These are phyloP conservation scores for Anaspis maculata DNA, from an alignment of 2,888 invertebrate genomes.

Conservation along the genomic window DNA sequence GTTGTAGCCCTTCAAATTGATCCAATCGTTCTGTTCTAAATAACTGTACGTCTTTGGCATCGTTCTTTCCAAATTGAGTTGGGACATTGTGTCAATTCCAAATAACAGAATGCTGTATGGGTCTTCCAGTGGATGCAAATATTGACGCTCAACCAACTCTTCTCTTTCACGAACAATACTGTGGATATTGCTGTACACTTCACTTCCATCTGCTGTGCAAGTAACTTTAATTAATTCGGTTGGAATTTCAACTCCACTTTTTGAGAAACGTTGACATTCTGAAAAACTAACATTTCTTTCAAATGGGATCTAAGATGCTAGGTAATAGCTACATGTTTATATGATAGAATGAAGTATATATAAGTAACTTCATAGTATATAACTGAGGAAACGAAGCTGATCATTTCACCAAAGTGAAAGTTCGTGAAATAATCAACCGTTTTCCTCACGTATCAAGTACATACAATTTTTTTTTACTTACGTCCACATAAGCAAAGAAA, in stretches of 20 bases:
- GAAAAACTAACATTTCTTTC: constrained; percentile 29
- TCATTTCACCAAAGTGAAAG: too few species aligned
- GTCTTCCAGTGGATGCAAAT: too few species aligned
- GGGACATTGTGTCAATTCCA: constrained; percentile 80
- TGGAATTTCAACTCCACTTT: constrained; percentile 32
- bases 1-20: constrained; percentile 38
- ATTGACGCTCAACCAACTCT: constrained; percentile 14
- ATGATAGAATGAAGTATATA: too few species aligned
- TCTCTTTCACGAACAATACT: constrained; percentile 37
- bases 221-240: constrained; percentile 46
- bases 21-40: constrained; percentile 47
- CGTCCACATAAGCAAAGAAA: too few species aligned
- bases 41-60: constrained; percentile 65
- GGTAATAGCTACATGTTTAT: too few species aligned
- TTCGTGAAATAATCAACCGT: too few species aligned
- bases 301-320: too few species aligned
- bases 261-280: constrained; percentile 42
- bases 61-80: constrained; percentile 64
- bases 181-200: constrained; percentile 48
- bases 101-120: constrained; percentile 61
- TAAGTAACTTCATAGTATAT: too few species aligned
- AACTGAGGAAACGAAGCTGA: too few species aligned
- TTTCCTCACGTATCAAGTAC: too few species aligned
- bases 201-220: constrained; percentile 34
- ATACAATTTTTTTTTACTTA: too few species aligned